Evolutionary conservation across 2,797 vertebrate genomes (phyloP).

Genomic region (Neopelma chrysocephalum): DNA sequence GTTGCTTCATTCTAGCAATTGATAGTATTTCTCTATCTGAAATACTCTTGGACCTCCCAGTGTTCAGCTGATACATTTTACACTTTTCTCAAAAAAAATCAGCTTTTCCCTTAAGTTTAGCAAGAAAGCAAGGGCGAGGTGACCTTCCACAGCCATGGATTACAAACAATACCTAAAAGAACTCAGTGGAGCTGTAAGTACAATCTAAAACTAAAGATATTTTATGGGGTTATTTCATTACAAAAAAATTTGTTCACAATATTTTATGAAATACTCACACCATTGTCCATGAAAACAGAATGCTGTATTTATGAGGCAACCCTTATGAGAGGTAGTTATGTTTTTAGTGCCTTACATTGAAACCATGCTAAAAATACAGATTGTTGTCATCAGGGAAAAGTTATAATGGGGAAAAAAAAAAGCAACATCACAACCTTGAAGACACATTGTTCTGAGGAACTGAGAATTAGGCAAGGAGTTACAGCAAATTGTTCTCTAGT

Average conservation of each 20-base stretch:
- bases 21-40: not conserved
- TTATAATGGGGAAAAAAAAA: not conserved
- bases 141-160: not conserved
- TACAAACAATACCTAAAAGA: not conserved
- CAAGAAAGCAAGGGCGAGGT: not conserved
- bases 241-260: slow-evolving; percentile 56
- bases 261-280: slow-evolving; percentile 36
- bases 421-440: not conserved
- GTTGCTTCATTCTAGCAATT: not conserved
- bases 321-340: slow-evolving; percentile 7
- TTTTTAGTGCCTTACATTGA: slow-evolving; percentile 12
- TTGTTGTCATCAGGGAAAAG: not conserved
- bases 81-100: not conserved
- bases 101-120: not conserved
- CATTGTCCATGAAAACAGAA: slow-evolving; percentile 42
- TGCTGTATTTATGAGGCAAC: slow-evolving; percentile 29
- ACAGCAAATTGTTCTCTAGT: not conserved
- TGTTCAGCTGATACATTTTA: not conserved
- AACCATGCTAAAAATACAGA: slow-evolving; percentile 45
- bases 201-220: not conserved
- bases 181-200: not conserved
- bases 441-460: not conserved
- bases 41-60: not conserved
- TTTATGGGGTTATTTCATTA: not conserved
- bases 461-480: not conserved